A percentile compares a stretch with the other conserved stretches of the same genome.
Conservation (phyloP, 92 coral and sea anemone species). For the Hydrozoanthus gracilis region DNA sequence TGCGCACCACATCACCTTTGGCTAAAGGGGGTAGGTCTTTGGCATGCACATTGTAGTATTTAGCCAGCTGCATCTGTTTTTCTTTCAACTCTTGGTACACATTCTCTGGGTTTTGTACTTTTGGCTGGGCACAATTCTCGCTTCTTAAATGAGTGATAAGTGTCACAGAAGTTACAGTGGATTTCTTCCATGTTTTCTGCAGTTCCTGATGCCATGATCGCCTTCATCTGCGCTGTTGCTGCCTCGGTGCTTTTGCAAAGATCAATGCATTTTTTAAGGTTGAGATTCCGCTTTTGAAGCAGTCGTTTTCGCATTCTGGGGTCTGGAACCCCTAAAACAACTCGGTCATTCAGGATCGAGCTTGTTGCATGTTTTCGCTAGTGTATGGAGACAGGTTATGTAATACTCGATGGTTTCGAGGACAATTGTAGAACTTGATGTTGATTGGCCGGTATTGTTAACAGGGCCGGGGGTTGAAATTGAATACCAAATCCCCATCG, state of each 20-base stretch:
- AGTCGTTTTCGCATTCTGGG: background rate
- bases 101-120: no score
- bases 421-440: no score
- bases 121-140: no score
- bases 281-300: background rate
- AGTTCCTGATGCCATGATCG: background rate
- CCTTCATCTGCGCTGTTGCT: background rate
- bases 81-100: background rate
- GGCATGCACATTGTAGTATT: conserved; percentile 32
- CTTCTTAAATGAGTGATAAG: no score
- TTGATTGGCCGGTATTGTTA: no score
- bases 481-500: no score
- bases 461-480: no score
- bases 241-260: background rate
- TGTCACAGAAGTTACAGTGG: no score
- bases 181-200: no score
- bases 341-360: conserved; percentile 28
- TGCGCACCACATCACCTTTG: conserved; percentile 40
- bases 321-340: conserved; percentile 1
- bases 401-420: conserved; percentile 29
- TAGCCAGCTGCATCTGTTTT: conserved; percentile 15
- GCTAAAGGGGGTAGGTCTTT: conserved; percentile 31
- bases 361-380: conserved; percentile 41
- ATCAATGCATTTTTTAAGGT: conserved; percentile 12
- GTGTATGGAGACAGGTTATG: conserved; percentile 36